phyloP scores from a whole-genome alignment of 2,113 vertebrate genomes.

The Boulengeromyrus knoepffleri region DNA sequence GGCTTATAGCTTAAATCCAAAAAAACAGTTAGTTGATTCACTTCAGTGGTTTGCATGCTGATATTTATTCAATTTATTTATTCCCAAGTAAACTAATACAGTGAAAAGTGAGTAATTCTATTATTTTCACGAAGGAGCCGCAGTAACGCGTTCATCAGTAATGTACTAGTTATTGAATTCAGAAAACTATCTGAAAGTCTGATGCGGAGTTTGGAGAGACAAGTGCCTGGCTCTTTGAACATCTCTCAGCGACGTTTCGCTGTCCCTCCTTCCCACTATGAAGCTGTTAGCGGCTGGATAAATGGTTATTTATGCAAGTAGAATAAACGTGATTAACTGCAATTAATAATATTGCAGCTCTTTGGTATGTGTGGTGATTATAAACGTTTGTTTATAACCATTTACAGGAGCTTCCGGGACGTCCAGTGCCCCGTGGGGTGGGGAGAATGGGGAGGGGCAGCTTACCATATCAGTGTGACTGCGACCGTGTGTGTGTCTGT shows the following conservation, averaged over 20 bases:
- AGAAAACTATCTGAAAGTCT: not conserved
- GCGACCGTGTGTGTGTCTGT: too few species aligned
- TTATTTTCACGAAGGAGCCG: not conserved
- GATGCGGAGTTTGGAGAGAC: not conserved
- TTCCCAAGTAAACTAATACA: not conserved
- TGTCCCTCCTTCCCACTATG: not conserved
- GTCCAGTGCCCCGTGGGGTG: not conserved
- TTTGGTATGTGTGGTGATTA: not conserved
- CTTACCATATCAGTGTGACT: too few species aligned
- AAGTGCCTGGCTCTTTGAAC: not conserved
- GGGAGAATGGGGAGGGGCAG: not conserved
- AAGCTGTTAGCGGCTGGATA: not conserved
- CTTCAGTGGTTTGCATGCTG: slow-evolving; percentile 38
- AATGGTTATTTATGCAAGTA: not conserved
- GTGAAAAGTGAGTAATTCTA: not conserved
- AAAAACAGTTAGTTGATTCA: slow-evolving; percentile 25
- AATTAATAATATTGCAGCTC: not conserved
- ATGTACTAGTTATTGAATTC: not conserved
- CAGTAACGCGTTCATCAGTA: not conserved
- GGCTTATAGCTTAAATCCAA: slow-evolving; percentile 43
- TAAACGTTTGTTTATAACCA: not conserved
- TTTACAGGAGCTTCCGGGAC: not conserved
- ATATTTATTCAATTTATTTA: slow-evolving; percentile 42
- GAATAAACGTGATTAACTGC: not conserved
- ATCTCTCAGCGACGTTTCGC: not conserved